These are phyloP conservation scores for Catostylus mosaicus DNA, from an alignment of 30 jellyfish, hydroid and myxozoan genomes.

Conservation along the genomic window DNA sequence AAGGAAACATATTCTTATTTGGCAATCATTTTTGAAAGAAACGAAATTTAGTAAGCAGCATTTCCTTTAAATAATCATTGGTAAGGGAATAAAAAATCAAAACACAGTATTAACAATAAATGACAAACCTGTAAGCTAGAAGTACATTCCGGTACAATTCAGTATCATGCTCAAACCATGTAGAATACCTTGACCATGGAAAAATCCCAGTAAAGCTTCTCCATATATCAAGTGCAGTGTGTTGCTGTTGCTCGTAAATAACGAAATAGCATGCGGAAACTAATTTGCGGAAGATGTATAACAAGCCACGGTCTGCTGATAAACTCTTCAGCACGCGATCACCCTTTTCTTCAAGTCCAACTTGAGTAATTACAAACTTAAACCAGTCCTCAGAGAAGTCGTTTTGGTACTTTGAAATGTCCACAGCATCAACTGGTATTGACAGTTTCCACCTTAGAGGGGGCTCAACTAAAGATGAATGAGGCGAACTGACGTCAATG, in stretches of 20 bases:
- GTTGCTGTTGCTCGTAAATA: constrained; percentile 47
- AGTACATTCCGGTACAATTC: constrained; percentile 56
- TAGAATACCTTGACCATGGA: constrained; percentile 81
- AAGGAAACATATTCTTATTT: too few relatives aligned
- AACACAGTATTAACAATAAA: neutral
- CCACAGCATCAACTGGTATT: constrained; percentile 61
- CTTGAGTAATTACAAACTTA: constrained; percentile 34
- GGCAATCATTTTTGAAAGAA: too few relatives aligned
- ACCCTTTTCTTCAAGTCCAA: constrained; percentile 56
- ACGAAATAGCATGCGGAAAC: constrained; percentile 53
- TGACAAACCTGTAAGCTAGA: constrained; percentile 72
- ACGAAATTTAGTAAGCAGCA: too few relatives aligned
- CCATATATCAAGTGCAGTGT: constrained; percentile 75
- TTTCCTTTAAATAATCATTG: too few relatives aligned
- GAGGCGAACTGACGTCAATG: constrained; percentile 73
- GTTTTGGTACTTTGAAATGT: constrained; percentile 17
- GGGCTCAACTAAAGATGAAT: constrained; percentile 68
- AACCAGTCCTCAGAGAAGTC: constrained; percentile 67
- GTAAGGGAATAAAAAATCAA: too few relatives aligned
- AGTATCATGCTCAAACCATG: constrained; percentile 66
- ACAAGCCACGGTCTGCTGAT: constrained; percentile 62
- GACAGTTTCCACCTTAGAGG: constrained; percentile 75
- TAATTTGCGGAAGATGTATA: constrained; percentile 53
- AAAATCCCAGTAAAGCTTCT: constrained; percentile 62
- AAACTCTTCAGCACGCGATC: constrained; percentile 47